Conservation (phyloP, 2,113 vertebrate genomes). For the Heloderma charlesbogerti region DNA sequence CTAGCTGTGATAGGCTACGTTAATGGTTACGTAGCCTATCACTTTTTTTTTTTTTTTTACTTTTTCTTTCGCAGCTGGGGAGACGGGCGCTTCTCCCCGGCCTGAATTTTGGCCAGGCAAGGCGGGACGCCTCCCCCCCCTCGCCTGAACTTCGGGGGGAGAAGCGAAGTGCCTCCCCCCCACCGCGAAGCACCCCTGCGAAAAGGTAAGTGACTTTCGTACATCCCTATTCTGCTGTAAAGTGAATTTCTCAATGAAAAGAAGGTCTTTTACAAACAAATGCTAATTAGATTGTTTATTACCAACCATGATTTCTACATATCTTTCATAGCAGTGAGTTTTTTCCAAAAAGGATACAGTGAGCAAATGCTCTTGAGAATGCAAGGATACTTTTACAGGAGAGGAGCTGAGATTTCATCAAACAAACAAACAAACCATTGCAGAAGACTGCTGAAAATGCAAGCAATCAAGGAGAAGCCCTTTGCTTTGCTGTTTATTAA, state of each 20-base stretch:
- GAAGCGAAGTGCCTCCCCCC: no score
- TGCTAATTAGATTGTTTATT: slow-evolving; percentile 50
- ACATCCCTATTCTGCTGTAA: slow-evolving; percentile 53
- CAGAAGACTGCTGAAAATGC: slow-evolving; percentile 9
- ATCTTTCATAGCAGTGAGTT: slow-evolving; percentile 31
- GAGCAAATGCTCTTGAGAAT: neutral
- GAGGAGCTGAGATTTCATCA: slow-evolving; percentile 1
- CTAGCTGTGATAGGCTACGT: no score
- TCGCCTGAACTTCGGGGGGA: no score
- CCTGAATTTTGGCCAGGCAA: no score
- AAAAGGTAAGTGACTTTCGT: no score
- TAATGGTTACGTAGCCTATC: no score
- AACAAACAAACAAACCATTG: slow-evolving; percentile 15
- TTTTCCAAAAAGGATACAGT: slow-evolving; percentile 31
- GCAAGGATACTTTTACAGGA: neutral
- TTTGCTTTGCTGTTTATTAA: neutral
- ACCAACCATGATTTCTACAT: slow-evolving; percentile 27
- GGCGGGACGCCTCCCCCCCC: no score
- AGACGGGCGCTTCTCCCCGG: no score
- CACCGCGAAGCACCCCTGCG: no score
- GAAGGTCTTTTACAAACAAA: slow-evolving; percentile 28
- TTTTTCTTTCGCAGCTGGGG: no score
- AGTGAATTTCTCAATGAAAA: slow-evolving; percentile 60
- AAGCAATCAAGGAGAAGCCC: neutral
- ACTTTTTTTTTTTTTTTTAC: no score